Evolutionary conservation across 2,113 vertebrate species (phyloP).

Genomic region (Bos taurus): DNA sequence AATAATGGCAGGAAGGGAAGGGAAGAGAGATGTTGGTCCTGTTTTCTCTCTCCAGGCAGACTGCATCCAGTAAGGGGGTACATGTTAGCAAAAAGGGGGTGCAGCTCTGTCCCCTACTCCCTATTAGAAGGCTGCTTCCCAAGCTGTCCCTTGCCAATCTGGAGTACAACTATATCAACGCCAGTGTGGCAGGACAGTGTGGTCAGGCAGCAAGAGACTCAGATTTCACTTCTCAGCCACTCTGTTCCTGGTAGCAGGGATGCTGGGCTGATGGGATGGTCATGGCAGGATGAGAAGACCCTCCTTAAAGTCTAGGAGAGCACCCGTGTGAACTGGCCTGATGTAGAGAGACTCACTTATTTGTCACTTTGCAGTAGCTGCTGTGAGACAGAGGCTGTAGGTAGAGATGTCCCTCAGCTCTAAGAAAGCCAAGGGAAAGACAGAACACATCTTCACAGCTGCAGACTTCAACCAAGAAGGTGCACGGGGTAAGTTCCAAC

Average conservation of each 20-base stretch:
- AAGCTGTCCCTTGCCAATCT: not conserved
- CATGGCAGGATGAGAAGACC: not conserved
- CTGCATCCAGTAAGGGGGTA: not conserved
- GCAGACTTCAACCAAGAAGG: not conserved
- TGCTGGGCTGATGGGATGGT: not conserved
- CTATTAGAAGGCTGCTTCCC: not conserved
- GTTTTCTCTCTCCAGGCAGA: not conserved
- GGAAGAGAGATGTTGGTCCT: not conserved
- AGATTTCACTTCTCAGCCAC: not conserved
- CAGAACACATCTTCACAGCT: not conserved
- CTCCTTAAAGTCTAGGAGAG: not conserved
- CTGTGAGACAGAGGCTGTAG: not conserved
- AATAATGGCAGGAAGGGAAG: not conserved
- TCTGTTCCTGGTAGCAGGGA: not conserved
- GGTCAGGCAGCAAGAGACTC: not conserved
- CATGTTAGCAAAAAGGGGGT: not conserved
- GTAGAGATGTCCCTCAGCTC: not conserved
- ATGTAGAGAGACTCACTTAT: not conserved
- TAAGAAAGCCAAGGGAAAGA: not conserved
- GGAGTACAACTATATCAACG: not conserved
- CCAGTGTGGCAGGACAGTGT: not conserved
- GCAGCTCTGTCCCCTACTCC: not conserved
- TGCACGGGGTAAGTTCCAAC: not conserved
- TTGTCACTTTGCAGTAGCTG: not conserved
- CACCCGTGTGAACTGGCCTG: accelerated